Evolutionary conservation across 2,113 vertebrate species (phyloP).

Genomic region (Eurypyga helias): DNA sequence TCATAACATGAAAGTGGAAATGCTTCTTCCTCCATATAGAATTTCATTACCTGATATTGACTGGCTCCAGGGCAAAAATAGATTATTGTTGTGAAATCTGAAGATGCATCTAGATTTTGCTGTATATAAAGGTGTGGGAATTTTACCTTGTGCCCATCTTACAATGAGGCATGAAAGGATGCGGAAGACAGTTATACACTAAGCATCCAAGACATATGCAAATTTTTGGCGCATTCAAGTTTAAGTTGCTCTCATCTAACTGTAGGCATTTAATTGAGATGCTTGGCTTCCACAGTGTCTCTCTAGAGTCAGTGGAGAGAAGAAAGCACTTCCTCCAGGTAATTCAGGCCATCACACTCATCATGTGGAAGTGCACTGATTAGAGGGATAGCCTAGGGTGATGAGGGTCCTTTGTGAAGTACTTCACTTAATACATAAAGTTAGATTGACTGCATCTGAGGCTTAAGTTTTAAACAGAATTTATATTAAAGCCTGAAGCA

Average conservation of each 20-base stretch:
- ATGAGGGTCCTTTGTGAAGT: neutral
- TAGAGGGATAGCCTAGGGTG: slow-evolving; percentile 1
- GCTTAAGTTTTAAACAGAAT: neutral
- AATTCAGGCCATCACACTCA: neutral
- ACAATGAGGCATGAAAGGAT: neutral
- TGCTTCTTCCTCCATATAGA: neutral
- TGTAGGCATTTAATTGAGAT: slow-evolving; percentile 1
- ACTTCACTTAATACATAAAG: neutral
- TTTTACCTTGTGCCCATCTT: neutral
- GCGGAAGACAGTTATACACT: neutral
- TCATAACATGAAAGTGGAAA: neutral
- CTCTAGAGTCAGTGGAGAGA: neutral
- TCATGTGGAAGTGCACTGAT: neutral
- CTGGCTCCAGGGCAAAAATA: neutral
- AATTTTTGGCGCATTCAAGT: neutral
- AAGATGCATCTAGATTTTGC: neutral
- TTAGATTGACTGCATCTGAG: neutral
- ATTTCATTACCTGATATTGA: neutral
- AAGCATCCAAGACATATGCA: neutral
- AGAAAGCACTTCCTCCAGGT: slow-evolving; percentile 19
- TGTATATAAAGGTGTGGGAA: neutral
- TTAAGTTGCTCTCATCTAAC: neutral
- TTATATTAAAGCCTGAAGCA: slow-evolving; percentile 26
- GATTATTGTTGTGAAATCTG: neutral
- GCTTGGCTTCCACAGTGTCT: neutral